Evolutionary conservation across 2,888 invertebrate genomes (phyloP), one percentile per base, ranked within the genome.

Genomic region (Eilema depressum): DNA sequence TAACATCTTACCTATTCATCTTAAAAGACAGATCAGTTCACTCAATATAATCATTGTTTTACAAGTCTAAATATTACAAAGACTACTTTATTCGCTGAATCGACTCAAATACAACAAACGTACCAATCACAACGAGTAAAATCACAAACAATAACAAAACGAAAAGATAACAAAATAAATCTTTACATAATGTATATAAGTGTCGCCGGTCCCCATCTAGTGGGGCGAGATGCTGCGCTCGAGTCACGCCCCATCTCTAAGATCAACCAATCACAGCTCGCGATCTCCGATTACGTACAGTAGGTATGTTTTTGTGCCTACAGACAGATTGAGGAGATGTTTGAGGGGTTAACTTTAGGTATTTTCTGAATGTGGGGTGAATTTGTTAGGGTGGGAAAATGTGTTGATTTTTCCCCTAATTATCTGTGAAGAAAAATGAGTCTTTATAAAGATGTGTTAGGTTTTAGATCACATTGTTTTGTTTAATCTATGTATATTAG

Each of bases 191-290:
- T 28, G 26, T 47, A 65, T 14, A 30, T 65, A 41, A 23, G 8
- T 66, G 57, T 57, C 56, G 66, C 4, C 33, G 56, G 66, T 66
- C 37, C 33, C 66, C 56, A 71, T 66, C 63, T 59, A 64, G 59
- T 68, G 68, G 72, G 72, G 12, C 41, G 59, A 68, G 92, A 92
- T 90, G 92, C 92, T 92, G 92, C 71, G 85, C 63, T 60, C 33
- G 28, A 25, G 82, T 61, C 83, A 74, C 83, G 79, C 77, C 87
- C 87, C 87, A 76, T 88, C 87, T 84, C 87, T 64, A 78, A 86
- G 87, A 88, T 86, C 82, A 62, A 63, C 92, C 92, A 92, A 92
- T 92, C 83, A 80, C 70, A 47, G 59, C 64, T 14, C 63, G 59
- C 71, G 75, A 83, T 88, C 85, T 85, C 80, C 14, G 72, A 57